phyloP scores from a whole-genome alignment of 2,797 vertebrate genomes.

The Leptoclinus maculatus region DNA sequence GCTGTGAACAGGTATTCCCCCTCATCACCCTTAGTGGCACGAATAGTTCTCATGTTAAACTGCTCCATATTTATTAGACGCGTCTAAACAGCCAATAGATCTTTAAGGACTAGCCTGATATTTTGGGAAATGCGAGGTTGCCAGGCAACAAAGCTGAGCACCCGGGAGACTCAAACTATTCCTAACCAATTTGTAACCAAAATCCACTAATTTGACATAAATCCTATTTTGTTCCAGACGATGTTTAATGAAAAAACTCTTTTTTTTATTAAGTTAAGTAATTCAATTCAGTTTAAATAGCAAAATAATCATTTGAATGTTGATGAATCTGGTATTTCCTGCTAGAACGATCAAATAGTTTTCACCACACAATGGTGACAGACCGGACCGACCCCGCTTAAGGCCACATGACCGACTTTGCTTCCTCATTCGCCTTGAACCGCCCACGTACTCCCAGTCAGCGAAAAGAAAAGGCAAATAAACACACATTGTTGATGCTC shows the following conservation, averaged over 20 bases:
- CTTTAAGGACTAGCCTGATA: not conserved
- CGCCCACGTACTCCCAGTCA: not conserved
- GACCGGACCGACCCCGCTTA: not conserved
- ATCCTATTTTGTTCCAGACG: not conserved
- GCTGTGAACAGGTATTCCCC: not conserved
- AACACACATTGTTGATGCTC: not conserved
- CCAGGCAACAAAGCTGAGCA: not conserved
- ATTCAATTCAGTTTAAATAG: not conserved
- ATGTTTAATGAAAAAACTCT: not conserved
- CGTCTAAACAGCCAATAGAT: not conserved
- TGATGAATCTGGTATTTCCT: not conserved
- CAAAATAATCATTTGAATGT: not conserved
- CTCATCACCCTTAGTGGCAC: not conserved
- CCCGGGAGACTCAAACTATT: not conserved
- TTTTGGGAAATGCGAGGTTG: not conserved
- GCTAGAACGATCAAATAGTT: conserved; percentile 7
- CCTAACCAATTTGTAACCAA: not conserved
- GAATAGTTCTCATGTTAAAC: not conserved
- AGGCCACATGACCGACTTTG: not conserved
- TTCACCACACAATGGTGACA: not conserved
- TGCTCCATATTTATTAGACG: not conserved
- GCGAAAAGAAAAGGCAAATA: not conserved
- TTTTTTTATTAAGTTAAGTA: not conserved
- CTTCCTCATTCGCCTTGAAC: not conserved
- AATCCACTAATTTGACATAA: not conserved